phyloP scores from a whole-genome alignment of 2,113 vertebrate species.

The Oreochromis niloticus region DNA sequence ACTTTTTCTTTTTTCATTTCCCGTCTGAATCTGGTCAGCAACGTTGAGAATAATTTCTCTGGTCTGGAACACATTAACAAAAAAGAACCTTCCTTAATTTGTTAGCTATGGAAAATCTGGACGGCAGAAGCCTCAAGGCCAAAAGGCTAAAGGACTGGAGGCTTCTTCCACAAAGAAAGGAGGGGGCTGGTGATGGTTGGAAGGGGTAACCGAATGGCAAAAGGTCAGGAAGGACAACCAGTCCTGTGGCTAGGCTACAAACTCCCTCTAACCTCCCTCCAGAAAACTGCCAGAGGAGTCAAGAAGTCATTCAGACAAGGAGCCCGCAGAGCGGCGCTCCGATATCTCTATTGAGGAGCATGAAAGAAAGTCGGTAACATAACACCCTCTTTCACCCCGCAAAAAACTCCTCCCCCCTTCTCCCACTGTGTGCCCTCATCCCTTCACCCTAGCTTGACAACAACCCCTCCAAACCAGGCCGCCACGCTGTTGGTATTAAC shows the following conservation, averaged over 20 bases:
- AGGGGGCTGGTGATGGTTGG: not conserved
- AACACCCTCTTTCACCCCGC: not conserved
- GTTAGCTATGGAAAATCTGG: conserved; percentile 16
- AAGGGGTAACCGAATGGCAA: conserved; percentile 32
- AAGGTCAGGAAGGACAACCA: conserved; percentile 54
- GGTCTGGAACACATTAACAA: conserved; percentile 65
- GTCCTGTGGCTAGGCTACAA: not conserved
- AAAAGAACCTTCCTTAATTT: conserved; percentile 25
- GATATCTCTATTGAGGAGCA: conserved; percentile 43
- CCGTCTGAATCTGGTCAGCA: not conserved
- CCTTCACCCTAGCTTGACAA: not conserved
- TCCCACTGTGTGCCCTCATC: conserved; percentile 5
- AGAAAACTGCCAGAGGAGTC: conserved; percentile 35
- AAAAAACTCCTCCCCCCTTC: not conserved
- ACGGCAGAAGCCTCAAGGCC: conserved; percentile 10
- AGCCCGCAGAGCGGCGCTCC: not conserved
- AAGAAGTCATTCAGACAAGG: conserved; percentile 19
- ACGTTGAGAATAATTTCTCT: conserved; percentile 18
- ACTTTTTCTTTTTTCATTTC: not conserved
- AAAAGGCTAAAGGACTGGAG: conserved; percentile 21
- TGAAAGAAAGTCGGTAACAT: conserved; percentile 60
- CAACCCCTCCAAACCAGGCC: not conserved
- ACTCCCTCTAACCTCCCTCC: not conserved
- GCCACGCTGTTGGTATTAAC: conserved; percentile 71
- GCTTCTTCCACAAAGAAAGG: not conserved